Conservation (phyloP, 2,888 invertebrate genomes). For the Chrysodeixis includens region DNA sequence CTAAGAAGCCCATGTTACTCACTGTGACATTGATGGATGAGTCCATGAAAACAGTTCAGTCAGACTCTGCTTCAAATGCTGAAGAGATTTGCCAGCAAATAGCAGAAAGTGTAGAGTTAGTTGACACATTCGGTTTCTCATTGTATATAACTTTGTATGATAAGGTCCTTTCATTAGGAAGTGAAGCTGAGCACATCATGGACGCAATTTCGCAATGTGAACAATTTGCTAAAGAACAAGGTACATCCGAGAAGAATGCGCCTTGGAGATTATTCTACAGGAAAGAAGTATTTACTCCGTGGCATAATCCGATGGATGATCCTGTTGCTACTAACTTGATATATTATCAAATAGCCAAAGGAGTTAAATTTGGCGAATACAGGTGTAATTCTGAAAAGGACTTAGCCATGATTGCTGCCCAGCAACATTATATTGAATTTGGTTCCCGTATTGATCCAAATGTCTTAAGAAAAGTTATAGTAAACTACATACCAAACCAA, state of each 20-base stretch:
- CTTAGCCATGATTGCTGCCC: slow-evolving; percentile 95
- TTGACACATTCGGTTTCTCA: slow-evolving; percentile 97
- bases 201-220: slow-evolving; percentile 99
- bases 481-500: slow-evolving; percentile 95
- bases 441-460: slow-evolving; percentile 91
- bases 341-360: slow-evolving; percentile 96
- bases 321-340: slow-evolving; percentile 95
- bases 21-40: slow-evolving; percentile 97
- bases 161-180: slow-evolving; percentile 96
- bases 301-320: slow-evolving; percentile 96
- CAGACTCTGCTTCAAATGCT: slow-evolving; percentile 97
- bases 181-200: slow-evolving; percentile 97
- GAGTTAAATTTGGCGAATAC: slow-evolving; percentile 97
- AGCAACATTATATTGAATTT: slow-evolving; percentile 96
- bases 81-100: slow-evolving; percentile 95
- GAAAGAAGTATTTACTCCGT: slow-evolving; percentile 97
- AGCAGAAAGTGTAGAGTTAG: slow-evolving; percentile 92
- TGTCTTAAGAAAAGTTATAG: slow-evolving; percentile 92
- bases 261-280: slow-evolving; percentile 96
- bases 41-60: slow-evolving; percentile 93
- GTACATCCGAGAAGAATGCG: slow-evolving; percentile 94
- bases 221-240: slow-evolving; percentile 97
- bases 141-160: slow-evolving; percentile 97
- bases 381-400: slow-evolving; percentile 95
- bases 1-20: slow-evolving; percentile 94